Evolutionary conservation across 2,797 vertebrate genomes (phyloP).

Genomic region (Serranus cabrilla): DNA sequence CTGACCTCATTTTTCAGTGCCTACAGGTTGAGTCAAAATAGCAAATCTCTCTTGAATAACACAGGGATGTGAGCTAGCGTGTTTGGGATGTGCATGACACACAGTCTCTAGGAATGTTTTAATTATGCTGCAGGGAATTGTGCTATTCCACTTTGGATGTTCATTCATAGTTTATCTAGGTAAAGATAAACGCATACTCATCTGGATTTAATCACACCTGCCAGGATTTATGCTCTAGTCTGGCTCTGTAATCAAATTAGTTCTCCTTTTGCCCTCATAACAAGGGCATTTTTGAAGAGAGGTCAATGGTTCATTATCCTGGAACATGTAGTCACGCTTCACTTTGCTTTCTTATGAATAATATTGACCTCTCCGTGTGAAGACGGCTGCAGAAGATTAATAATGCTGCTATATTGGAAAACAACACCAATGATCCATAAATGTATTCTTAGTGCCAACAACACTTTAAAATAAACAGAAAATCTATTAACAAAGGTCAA

Average conservation of each 20-base stretch:
- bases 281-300: not conserved
- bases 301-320: conserved; percentile 8
- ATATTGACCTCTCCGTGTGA: conserved; percentile 17
- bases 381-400: conserved; percentile 4
- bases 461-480: conserved; percentile 1
- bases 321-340: conserved; percentile 4
- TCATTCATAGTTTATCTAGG: conserved; percentile 24
- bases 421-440: not conserved
- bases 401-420: conserved; percentile 1
- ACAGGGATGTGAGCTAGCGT: not conserved
- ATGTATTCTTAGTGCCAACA: not conserved
- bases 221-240: not conserved
- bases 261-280: conserved; percentile 9
- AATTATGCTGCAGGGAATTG: conserved; percentile 11
- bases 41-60: conserved; percentile 39
- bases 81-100: conserved; percentile 1
- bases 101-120: conserved; percentile 25
- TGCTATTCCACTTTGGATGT: conserved; percentile 15
- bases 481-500: conserved; percentile 22
- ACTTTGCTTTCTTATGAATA: conserved; percentile 14
- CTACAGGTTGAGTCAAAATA: conserved; percentile 64
- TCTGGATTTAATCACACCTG: not conserved
- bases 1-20: conserved; percentile 68
- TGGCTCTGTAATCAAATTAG: not conserved
- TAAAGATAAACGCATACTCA: not conserved